These are phyloP conservation scores for Drosophila sproati DNA, from an alignment of 1,140 invertebrate genomes.

Conservation along the genomic window DNA sequence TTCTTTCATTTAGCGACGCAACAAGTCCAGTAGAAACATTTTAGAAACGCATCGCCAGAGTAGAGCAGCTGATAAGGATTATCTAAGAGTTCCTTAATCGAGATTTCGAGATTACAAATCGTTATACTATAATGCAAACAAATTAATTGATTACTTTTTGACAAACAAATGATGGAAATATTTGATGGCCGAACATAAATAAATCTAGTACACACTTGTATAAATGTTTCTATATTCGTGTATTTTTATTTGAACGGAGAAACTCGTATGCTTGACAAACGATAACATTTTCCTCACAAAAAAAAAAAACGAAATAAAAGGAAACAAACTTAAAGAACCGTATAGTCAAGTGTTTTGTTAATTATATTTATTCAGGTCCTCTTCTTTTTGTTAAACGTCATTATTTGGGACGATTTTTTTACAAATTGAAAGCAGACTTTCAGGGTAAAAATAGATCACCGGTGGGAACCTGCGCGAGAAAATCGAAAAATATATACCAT, in stretches of 20 bases:
- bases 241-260: constrained; percentile 66
- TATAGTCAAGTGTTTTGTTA: not conserved
- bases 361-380: not conserved
- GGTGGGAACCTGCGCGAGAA: too few relatives aligned
- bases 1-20: constrained; percentile 25
- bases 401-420: too few relatives aligned
- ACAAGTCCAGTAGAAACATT: not conserved
- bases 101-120: constrained; percentile 2
- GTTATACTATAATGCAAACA: not conserved
- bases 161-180: constrained; percentile 5
- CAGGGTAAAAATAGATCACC: too few relatives aligned
- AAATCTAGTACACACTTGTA: constrained; percentile 19
- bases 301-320: constrained; percentile 54
- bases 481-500: too few relatives aligned
- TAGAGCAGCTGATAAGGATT: not conserved
- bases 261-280: constrained; percentile 69
- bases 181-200: constrained; percentile 6
- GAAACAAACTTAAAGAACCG: constrained; percentile 50
- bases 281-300: constrained; percentile 53
- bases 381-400: too few relatives aligned
- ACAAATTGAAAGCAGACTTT: too few relatives aligned
- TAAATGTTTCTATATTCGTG: constrained; percentile 68
- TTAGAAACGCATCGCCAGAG: not conserved
- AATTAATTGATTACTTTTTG: not conserved
- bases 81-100: not conserved